phyloP scores from a whole-genome alignment of 2,888 invertebrate species.

The Orchesella flavescens region DNA sequence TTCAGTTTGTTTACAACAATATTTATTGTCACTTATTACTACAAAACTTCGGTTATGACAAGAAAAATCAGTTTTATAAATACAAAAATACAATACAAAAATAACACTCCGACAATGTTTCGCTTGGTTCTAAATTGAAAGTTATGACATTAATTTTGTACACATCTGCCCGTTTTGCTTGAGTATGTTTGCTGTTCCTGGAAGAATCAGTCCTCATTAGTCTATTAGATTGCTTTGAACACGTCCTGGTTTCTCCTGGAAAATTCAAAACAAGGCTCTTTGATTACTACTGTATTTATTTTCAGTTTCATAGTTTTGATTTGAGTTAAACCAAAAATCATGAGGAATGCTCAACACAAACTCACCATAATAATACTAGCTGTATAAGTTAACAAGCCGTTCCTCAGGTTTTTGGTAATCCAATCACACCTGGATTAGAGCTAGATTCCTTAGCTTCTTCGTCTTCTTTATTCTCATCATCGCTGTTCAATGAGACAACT shows the following conservation, averaged over 20 bases:
- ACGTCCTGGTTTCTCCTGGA: slow-evolving; percentile 37
- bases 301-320: background rate
- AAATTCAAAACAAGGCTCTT: slow-evolving; percentile 20
- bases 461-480: too few species aligned
- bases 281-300: background rate
- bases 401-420: background rate
- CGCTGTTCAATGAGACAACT: slow-evolving; percentile 16
- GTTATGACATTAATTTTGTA: background rate
- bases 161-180: slow-evolving; percentile 7
- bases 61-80: too few species aligned
- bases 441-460: slow-evolving; percentile 30
- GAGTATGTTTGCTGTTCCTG: background rate
- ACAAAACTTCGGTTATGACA: too few species aligned
- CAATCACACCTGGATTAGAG: background rate
- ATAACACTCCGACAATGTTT: slow-evolving; percentile 14
- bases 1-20: too few species aligned
- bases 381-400: background rate
- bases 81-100: too few species aligned
- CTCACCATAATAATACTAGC: slow-evolving; percentile 31
- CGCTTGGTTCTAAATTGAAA: background rate
- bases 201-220: background rate
- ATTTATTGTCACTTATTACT: background rate
- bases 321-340: slow-evolving; percentile 53
- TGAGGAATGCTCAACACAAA: slow-evolving; percentile 39
- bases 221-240: slow-evolving; percentile 37